These are phyloP conservation scores for Triplophysa bombifrons DNA, from an alignment of 2,797 vertebrate species.

Conservation along the genomic window DNA sequence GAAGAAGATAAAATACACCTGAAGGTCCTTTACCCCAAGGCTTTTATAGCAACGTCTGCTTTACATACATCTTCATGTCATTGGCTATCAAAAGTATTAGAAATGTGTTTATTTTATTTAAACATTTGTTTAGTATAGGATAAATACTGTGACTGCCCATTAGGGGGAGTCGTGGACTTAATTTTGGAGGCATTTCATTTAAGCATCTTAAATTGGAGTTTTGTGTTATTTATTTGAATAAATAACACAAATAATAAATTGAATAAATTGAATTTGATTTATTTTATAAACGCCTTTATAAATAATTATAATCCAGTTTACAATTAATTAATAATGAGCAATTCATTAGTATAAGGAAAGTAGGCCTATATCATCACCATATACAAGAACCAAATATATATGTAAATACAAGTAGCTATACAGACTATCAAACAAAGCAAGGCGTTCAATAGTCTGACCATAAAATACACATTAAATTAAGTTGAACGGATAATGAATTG, in stretches of 20 bases:
- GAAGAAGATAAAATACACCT: neutral
- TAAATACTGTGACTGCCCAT: slow-evolving; percentile 1
- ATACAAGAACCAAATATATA: neutral
- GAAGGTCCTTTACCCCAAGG: neutral
- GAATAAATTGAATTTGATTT: too few species aligned
- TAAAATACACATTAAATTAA: slow-evolving; percentile 12
- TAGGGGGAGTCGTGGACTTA: slow-evolving; percentile 31
- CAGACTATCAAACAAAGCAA: neutral
- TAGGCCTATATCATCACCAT: neutral
- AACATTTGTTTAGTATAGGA: neutral
- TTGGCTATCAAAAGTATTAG: neutral
- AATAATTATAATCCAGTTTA: too few species aligned
- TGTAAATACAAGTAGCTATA: neutral
- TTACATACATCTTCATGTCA: neutral
- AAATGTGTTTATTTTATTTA: neutral
- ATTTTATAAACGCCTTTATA: too few species aligned
- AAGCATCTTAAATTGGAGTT: neutral
- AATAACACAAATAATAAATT: too few species aligned
- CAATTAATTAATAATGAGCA: neutral
- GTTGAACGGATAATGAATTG: neutral
- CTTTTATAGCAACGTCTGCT: neutral
- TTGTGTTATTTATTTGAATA: too few species aligned
- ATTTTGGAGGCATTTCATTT: neutral
- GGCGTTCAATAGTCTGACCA: neutral
- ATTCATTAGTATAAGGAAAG: neutral